Evolutionary conservation across 2,113 vertebrate species (phyloP).

Genomic region (Vicugna pacos): DNA sequence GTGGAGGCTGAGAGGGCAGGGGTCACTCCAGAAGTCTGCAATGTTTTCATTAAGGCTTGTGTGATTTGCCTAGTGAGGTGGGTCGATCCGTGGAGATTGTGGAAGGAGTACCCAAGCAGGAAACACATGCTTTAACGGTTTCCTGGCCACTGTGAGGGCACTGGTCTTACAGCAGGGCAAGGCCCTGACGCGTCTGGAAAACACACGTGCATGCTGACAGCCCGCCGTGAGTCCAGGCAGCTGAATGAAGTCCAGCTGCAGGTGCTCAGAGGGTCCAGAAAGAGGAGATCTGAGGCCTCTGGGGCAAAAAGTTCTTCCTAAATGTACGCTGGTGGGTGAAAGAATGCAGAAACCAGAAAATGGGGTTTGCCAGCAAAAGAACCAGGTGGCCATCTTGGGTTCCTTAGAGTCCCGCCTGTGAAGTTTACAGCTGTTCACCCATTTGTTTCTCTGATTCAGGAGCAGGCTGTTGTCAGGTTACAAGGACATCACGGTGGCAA

Average conservation of each 20-base stretch:
- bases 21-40: background rate
- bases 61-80: fast-evolving
- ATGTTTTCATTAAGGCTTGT: background rate
- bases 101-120: background rate
- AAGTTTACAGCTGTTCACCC: background rate
- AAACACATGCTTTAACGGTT: background rate
- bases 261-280: background rate
- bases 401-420: background rate
- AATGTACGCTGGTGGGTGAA: background rate
- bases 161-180: background rate
- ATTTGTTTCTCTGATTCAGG: background rate
- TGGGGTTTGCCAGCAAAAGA: background rate
- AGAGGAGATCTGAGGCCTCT: background rate
- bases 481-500: background rate
- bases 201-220: no score
- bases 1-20: background rate
- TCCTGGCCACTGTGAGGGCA: background rate
- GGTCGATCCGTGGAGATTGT: background rate
- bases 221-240: no score
- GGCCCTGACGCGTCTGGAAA: background rate
- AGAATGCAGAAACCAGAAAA: background rate
- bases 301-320: background rate
- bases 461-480: background rate
- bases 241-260: background rate
- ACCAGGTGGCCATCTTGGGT: background rate